phyloP scores from a whole-genome alignment of 1,140 invertebrate genomes.

The Psix sp. region DNA sequence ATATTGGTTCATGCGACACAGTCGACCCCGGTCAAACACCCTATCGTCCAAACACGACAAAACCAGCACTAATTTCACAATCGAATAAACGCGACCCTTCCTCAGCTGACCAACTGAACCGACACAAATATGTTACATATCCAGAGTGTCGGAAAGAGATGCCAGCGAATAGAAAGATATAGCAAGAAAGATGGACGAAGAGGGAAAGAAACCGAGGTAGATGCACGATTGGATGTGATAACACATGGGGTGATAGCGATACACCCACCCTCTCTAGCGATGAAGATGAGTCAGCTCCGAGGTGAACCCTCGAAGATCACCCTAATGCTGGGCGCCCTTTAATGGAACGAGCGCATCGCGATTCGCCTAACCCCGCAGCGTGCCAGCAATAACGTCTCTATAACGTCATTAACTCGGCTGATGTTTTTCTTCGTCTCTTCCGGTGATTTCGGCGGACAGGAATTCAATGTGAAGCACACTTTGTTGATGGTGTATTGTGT shows the following conservation, averaged over 20 bases:
- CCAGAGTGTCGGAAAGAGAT: constrained; percentile 41
- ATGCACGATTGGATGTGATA: constrained; percentile 61
- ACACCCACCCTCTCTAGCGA: constrained; percentile 58
- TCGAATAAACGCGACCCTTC: constrained; percentile 72
- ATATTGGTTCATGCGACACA: constrained; percentile 36
- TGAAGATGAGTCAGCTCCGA: constrained; percentile 52
- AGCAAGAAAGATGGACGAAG: constrained; percentile 17
- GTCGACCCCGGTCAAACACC: constrained; percentile 51
- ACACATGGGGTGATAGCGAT: constrained; percentile 72
- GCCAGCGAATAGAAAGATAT: constrained; percentile 46
- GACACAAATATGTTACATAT: constrained; percentile 66
- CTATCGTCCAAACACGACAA: constrained; percentile 71
- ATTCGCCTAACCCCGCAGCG: constrained; percentile 12
- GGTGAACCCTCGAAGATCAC: constrained; percentile 33
- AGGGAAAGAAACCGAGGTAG: constrained; percentile 33
- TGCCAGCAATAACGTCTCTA: constrained; percentile 28
- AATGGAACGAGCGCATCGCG: constrained; percentile 35
- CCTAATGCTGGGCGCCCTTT: constrained; percentile 32
- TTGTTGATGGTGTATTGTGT: constrained; percentile 9
- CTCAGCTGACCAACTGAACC: constrained; percentile 61
- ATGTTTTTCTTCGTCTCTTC: constrained; percentile 29
- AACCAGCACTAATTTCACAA: constrained; percentile 78
- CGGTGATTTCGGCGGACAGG: neutral
- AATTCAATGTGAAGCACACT: neutral
- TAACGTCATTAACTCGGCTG: constrained; percentile 29